Percentiles rank a stretch among this genome's conserved stretches.
These are phyloP conservation scores for Strigamia transsilvanica DNA, from an alignment of 2,888 invertebrate species.

Conservation along the genomic window DNA sequence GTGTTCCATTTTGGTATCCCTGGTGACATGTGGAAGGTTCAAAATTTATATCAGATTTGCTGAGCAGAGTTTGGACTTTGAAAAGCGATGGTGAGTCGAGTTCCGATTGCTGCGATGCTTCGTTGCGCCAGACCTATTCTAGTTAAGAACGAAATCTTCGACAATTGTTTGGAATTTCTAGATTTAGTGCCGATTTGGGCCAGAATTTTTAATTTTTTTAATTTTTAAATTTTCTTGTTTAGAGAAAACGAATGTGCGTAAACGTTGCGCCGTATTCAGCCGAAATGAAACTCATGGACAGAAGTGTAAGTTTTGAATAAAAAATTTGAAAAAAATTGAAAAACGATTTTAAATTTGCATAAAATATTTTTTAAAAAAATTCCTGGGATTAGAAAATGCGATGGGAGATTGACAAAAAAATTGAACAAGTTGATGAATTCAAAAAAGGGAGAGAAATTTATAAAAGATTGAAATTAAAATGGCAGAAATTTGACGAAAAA, in stretches of 20 bases:
- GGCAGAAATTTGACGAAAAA: too few relatives aligned
- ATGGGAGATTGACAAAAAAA: too few relatives aligned
- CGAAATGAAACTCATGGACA: neutral
- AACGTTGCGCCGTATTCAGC: neutral
- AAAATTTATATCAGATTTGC: neutral
- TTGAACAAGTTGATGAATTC: too few relatives aligned
- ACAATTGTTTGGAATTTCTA: too few relatives aligned
- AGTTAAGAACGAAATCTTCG: conserved; percentile 9
- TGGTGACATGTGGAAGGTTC: neutral
- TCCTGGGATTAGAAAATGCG: too few relatives aligned
- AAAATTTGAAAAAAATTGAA: too few relatives aligned
- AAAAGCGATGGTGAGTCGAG: conserved; percentile 6
- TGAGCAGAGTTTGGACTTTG: neutral
- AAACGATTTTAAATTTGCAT: too few relatives aligned
- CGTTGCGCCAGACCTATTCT: conserved; percentile 14
- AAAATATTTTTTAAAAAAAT: too few relatives aligned
- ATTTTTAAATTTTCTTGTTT: neutral
- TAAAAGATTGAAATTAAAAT: too few relatives aligned
- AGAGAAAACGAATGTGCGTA: neutral
- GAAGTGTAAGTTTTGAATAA: too few relatives aligned
- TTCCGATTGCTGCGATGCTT: neutral
- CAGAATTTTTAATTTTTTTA: neutral
- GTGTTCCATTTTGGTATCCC: conserved; percentile 2
- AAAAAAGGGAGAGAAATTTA: too few relatives aligned
- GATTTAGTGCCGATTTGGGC: too few relatives aligned